Conservation (phyloP, 2,113 vertebrate species). For the Periophthalmodon schlosseri region DNA sequence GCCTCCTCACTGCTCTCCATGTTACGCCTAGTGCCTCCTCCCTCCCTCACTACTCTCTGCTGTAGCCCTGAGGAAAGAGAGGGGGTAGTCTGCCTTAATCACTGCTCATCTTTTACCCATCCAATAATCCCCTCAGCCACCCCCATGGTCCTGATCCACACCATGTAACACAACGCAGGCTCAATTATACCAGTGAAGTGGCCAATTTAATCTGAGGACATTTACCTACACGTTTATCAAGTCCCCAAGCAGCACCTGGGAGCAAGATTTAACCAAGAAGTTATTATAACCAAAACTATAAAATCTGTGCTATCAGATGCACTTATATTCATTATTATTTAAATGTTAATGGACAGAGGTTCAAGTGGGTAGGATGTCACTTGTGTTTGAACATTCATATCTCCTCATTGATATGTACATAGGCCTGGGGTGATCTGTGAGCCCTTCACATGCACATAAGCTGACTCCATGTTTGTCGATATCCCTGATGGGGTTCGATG, state of each 20-base stretch:
- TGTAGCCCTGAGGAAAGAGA: conserved; percentile 33
- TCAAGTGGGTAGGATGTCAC: neutral
- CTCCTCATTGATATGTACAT: conserved; percentile 18
- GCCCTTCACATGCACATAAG: conserved; percentile 22
- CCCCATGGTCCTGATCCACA: conserved; percentile 1
- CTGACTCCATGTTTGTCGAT: conserved; percentile 49
- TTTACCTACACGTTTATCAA: neutral
- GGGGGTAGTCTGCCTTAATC: conserved; percentile 30
- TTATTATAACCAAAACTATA: neutral
- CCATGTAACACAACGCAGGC: neutral
- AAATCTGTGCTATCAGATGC: neutral
- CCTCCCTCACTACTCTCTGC: conserved; percentile 23
- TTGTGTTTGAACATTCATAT: neutral
- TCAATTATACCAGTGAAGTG: neutral
- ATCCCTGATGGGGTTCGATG: conserved; percentile 41
- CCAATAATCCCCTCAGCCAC: conserved; percentile 17
- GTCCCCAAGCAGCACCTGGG: neutral
- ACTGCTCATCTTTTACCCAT: conserved; percentile 19
- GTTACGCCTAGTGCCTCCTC: conserved; percentile 33
- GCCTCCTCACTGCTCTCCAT: conserved; percentile 23
- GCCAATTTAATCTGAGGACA: neutral
- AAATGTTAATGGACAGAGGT: neutral
- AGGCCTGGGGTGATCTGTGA: neutral
- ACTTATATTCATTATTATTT: neutral
- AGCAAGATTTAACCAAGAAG: neutral